These are phyloP conservation scores for Apis florea DNA, from an alignment of 1,140 invertebrate genomes.

Conservation along the genomic window DNA sequence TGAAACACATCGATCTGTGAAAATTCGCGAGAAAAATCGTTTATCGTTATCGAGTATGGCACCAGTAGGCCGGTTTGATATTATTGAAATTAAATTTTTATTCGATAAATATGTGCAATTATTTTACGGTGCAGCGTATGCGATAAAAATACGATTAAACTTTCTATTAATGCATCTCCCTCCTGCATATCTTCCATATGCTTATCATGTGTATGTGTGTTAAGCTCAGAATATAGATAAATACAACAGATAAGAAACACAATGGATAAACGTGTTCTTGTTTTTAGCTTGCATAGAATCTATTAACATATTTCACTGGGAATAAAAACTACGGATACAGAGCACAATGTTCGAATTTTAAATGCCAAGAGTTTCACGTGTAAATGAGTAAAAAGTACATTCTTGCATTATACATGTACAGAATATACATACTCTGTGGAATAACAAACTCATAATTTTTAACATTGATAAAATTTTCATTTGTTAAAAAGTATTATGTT, in stretches of 20 bases:
- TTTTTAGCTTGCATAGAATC: background rate
- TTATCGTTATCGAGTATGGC: background rate
- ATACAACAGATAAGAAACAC: background rate
- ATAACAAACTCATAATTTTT: no score
- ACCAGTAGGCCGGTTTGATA: no score
- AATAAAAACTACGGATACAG: background rate
- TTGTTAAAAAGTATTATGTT: no score
- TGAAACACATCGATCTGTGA: background rate
- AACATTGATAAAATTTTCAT: no score
- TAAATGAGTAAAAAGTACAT: no score
- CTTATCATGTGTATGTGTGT: background rate
- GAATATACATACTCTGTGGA: no score
- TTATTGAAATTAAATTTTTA: no score
- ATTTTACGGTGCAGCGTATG: background rate
- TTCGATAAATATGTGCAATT: no score
- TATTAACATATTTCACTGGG: background rate
- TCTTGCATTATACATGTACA: no score
- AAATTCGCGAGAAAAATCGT: background rate
- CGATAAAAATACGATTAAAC: background rate
- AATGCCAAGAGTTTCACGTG: no score
- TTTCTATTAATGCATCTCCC: background rate
- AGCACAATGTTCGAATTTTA: no score
- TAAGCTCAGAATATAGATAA: conserved; percentile 22
- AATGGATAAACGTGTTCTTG: conserved; percentile 13
- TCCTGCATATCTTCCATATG: background rate